Evolutionary conservation across 2,797 vertebrate genomes (phyloP).

Genomic region (Epinephelus awoara): DNA sequence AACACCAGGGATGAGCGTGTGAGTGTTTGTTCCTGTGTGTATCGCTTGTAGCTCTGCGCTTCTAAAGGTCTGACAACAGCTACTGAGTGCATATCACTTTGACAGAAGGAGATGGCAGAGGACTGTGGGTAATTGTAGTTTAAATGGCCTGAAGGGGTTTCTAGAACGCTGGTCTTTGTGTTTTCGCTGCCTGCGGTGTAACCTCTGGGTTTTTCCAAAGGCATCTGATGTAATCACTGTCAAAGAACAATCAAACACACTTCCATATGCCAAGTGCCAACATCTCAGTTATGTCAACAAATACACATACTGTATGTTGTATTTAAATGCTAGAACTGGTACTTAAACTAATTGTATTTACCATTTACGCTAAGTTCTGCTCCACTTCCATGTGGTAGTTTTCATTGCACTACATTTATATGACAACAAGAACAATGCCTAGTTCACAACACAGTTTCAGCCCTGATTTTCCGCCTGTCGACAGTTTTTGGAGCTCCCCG

Average conservation of each 20-base stretch:
- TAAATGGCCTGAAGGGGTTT: conserved; percentile 68
- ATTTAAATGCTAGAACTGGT: neutral
- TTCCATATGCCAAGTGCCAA: conserved; percentile 16
- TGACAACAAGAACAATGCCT: too few species aligned
- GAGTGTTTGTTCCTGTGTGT: conserved; percentile 38
- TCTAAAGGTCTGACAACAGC: conserved; percentile 60
- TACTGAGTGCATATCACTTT: conserved; percentile 47
- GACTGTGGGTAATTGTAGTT: conserved; percentile 67
- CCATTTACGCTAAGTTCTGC: neutral
- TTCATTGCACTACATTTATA: too few species aligned
- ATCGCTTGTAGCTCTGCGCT: conserved; percentile 35
- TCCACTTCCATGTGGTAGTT: too few species aligned
- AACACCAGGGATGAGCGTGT: conserved; percentile 20
- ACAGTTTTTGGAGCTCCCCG: too few species aligned
- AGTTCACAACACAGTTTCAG: too few species aligned
- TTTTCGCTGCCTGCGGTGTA: conserved; percentile 59
- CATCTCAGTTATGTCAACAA: conserved; percentile 13
- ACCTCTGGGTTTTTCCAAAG: conserved; percentile 64
- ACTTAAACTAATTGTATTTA: neutral
- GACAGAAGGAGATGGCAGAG: conserved; percentile 59
- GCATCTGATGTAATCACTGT: conserved; percentile 62
- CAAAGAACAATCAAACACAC: conserved; percentile 51
- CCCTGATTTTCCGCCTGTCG: too few species aligned
- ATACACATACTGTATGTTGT: neutral
- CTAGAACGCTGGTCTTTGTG: conserved; percentile 66